Base-by-base conservation (phyloP, 2,888 invertebrate species). In the Temnothorax unifasciatus region DNA sequence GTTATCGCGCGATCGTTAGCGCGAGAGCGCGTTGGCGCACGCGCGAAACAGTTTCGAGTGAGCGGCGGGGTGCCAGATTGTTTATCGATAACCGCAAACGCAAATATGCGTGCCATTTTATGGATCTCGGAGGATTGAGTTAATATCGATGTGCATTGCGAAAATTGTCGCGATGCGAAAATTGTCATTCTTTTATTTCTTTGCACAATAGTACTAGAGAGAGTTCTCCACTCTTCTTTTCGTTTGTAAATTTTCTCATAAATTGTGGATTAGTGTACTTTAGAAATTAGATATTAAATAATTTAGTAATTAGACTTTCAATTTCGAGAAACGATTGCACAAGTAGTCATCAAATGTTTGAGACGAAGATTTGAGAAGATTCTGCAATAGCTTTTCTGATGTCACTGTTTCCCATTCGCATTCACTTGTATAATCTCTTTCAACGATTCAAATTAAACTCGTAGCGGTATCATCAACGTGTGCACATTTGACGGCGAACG, bases 31-130 rank as follows among this genome's bases (percentile, higher is more conserved):
- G 13, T 18, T 44, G 34, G 21, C n/a, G 34, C 38, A 64, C 64
- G 66, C 25, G 66, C 29, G n/a, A 68, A 68, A 77, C 11, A 21
- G 34, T 71, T 79, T 57, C 79, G n/a, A 57, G 47, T 47, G n/a
- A 69, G 21, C 79, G n/a, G 57, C 57, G 44, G 59, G 79, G 34
- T 47, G 79, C 57, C 79, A 59, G 79, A 79, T 79, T 79, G 59
- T 71, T 79, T 79, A 79, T 79, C 25, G 79, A 79, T 71, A 71
- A 59, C 21, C 47, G 38, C 29, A 47, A 69, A 52, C 9, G 76
- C 52, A 85, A 74, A 86, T 47, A 52, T 13, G 47, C 34, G 71
- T 34, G 54, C 8, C 41, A 47, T 63, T 61, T 61, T 61, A 38
- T 38, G 29, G 29, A 82, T 76, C 41, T 76, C 41, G 44, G 8